Percentiles rank a stretch among this genome's conserved stretches.
Conservation (phyloP, 2,888 invertebrate genomes). For the Mechanitis messenoides region DNA sequence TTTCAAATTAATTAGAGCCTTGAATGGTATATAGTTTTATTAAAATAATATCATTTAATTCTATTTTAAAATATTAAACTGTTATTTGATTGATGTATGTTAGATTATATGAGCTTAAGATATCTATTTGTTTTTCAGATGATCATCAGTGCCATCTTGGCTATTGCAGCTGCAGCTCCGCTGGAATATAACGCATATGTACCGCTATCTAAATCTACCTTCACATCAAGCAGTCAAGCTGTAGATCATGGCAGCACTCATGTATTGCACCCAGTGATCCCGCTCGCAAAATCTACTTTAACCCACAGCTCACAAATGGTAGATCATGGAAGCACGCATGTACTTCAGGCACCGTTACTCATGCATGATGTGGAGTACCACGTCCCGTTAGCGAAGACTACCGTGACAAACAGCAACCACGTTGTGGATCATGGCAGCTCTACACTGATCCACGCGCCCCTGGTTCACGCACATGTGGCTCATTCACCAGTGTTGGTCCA, state of each 20-base stretch:
- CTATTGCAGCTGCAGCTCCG: constrained; percentile 47
- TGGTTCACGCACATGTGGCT: constrained; percentile 29
- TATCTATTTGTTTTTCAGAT: constrained; percentile 35
- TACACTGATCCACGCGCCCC: constrained; percentile 32
- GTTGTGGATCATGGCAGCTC: constrained; percentile 53
- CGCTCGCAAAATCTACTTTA: constrained; percentile 23
- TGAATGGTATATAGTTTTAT: neutral
- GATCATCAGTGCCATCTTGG: constrained; percentile 45
- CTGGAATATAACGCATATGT: constrained; percentile 42
- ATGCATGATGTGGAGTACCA: constrained; percentile 39
- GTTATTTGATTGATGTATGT: neutral
- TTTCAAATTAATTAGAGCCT: neutral
- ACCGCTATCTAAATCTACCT: constrained; percentile 45
- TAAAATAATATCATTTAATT: neutral
- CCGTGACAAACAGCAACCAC: constrained; percentile 56
- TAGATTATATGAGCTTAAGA: neutral
- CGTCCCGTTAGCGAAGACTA: constrained; percentile 40
- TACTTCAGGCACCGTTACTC: constrained; percentile 37
- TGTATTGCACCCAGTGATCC: constrained; percentile 36
- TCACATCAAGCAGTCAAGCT: constrained; percentile 45
- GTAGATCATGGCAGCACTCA: constrained; percentile 52
- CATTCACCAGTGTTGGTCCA: constrained; percentile 21
- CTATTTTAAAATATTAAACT: neutral
- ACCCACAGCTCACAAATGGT: constrained; percentile 42
- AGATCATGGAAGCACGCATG: constrained; percentile 46